Percentiles rank a stretch among this genome's conserved stretches.
Evolutionary conservation across 2,113 vertebrate genomes (phyloP).

Genomic region (Megaleporinus macrocephalus): DNA sequence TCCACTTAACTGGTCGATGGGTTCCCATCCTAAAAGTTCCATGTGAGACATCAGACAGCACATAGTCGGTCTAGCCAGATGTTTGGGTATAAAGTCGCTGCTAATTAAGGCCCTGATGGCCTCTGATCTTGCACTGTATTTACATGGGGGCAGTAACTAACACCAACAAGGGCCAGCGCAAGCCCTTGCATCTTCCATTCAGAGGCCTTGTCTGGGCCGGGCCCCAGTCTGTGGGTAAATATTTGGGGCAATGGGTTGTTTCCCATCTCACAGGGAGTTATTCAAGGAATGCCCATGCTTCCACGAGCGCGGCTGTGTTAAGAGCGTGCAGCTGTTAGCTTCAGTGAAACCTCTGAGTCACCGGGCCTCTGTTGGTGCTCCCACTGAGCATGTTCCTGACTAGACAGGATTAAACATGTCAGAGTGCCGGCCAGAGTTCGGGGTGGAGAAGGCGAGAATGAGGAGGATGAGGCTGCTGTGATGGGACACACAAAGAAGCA

Average conservation of each 20-base stretch:
- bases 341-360: constrained; percentile 7
- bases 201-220: constrained; percentile 50
- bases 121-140: constrained; percentile 66
- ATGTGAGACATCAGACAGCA: constrained; percentile 54
- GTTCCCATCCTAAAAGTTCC: constrained; percentile 36
- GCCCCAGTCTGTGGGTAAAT: constrained; percentile 62
- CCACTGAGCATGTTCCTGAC: neutral
- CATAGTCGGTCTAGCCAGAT: constrained; percentile 53
- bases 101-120: constrained; percentile 62
- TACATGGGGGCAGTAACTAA: constrained; percentile 24
- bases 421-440: constrained; percentile 3
- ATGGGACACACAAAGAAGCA: constrained; percentile 19
- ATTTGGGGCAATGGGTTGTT: constrained; percentile 61
- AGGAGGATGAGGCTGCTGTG: constrained; percentile 17
- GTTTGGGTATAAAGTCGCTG: constrained; percentile 64
- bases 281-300: constrained; percentile 34
- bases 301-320: neutral
- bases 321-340: constrained; percentile 19
- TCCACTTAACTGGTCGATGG: constrained; percentile 9
- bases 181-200: constrained; percentile 33
- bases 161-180: constrained; percentile 52
- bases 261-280: constrained; percentile 8
- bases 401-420: constrained; percentile 31
- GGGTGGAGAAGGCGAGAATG: neutral
- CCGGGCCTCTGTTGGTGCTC: constrained; percentile 11